Conservation (phyloP, 2,113 vertebrate species). For the Cyanoderma ruficeps region DNA sequence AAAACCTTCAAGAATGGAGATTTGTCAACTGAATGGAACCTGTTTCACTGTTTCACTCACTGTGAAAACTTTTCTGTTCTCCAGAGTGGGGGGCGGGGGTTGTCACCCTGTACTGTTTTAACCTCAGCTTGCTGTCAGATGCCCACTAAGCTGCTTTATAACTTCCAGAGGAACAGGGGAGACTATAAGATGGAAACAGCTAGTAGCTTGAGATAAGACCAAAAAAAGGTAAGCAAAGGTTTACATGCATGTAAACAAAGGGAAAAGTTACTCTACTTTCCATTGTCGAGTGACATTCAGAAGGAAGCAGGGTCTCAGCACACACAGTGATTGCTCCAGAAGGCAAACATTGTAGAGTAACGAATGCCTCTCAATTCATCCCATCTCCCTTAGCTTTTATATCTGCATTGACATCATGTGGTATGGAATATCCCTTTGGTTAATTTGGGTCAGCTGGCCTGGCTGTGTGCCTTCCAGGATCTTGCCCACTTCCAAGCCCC, state of each 20-base stretch:
- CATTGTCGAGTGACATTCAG: fast-evolving
- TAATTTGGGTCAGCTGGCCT: neutral
- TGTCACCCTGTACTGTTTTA: neutral
- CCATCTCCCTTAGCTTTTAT: neutral
- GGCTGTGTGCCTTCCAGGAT: no score
- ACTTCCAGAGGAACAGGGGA: neutral
- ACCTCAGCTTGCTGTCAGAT: neutral
- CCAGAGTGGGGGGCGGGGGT: no score
- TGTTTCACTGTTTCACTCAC: neutral
- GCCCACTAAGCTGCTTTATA: fast-evolving
- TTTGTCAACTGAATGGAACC: neutral
- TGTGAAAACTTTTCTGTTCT: neutral
- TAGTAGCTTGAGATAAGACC: neutral
- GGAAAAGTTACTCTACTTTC: neutral
- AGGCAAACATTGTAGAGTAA: neutral
- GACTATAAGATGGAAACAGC: neutral
- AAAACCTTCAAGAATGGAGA: neutral
- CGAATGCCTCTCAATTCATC: fast-evolving
- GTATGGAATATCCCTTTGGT: neutral
- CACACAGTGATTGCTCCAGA: neutral
- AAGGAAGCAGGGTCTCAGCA: neutral
- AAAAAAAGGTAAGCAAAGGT: neutral
- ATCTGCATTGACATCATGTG: neutral
- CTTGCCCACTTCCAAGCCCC: neutral
- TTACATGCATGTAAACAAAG: neutral